Evolutionary conservation across 2,888 invertebrate species (phyloP), one percentile per base, ranked within the genome.

Genomic region (Brachyptera putata): DNA sequence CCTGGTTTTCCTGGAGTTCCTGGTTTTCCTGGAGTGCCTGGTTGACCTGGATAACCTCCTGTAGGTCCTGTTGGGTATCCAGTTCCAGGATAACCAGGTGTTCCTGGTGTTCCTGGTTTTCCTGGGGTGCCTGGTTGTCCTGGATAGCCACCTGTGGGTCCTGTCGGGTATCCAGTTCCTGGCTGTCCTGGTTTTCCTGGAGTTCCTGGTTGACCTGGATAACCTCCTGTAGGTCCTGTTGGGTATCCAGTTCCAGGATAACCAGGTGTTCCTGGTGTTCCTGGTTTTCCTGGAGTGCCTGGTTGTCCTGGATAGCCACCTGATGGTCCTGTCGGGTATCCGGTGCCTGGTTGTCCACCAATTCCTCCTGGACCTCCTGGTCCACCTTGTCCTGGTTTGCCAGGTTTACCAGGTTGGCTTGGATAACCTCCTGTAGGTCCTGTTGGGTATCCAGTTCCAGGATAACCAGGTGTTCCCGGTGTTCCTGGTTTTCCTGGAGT

Each of bases 11-110:
- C 68, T 16, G 68, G 75, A 11, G 69, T 68, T 18, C 71, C 69
- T 46, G 78, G 77, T 16, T 72, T 73, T 59, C 64, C 67, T 30
- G 77, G 77, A 34, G 67, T 63, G 30, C 71, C 68, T 62, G n/a
- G n/a, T n/a, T n/a, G n/a, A 65, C 58, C 26, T 36, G 25, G 37
- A 48, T 46, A 36, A 14, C 50, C 57, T 34, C 58, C 62, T 9
- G 34, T 53, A 3, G 53, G 53, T 56, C 59, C 64, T 7, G 53
- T 39, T 3, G 62, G 64, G 18, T 62, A 60, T 9, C 37, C 43
- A 7, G 61, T 57, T n/a, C 63, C 57, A 22, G 46, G 24, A 22
- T 16, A 3, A 4, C 62, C 57, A 4, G 60, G 50, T 37, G 34
- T 14, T 1, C 61, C 62, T 43, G 61, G 57, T 13, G 21, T 41